Percentiles rank a stretch among this genome's conserved stretches.
Conservation (phyloP, 2,797 vertebrate genomes). For the Hippocampus kuda region DNA sequence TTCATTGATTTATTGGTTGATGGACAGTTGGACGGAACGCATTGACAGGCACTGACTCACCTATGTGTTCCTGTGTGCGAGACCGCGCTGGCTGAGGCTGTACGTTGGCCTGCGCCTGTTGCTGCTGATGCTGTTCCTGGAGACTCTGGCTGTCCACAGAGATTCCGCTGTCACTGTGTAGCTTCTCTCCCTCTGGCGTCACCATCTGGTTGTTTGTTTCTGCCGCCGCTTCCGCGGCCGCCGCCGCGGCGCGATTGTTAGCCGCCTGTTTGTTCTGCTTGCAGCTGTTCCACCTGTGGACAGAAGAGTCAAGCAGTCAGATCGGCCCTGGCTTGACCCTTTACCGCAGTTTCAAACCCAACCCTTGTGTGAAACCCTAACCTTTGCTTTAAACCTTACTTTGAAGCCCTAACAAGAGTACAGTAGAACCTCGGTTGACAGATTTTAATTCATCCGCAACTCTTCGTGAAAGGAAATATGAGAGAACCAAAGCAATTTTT, state of each 20-base stretch:
- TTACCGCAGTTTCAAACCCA: background rate
- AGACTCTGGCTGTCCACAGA: conserved; percentile 96
- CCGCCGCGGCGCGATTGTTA: conserved; percentile 79
- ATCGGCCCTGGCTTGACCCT: background rate
- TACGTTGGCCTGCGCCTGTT: conserved; percentile 61
- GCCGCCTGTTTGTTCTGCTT: conserved; percentile 95
- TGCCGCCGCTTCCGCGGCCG: conserved; percentile 50
- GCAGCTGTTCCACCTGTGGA: conserved; percentile 90
- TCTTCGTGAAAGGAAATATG: no score
- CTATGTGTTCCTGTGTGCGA: conserved; percentile 68
- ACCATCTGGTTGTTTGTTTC: conserved; percentile 78
- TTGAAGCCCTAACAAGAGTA: no score
- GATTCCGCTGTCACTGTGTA: conserved; percentile 97
- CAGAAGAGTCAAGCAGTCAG: background rate
- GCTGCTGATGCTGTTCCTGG: conserved; percentile 80
- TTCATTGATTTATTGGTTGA: background rate
- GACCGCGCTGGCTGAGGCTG: conserved; percentile 64
- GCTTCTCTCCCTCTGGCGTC: conserved; percentile 92
- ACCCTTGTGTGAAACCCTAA: no score
- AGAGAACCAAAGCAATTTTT: no score
- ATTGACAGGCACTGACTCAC: conserved; percentile 30
- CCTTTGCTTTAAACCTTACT: no score
- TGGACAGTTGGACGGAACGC: no score
- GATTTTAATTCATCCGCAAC: no score
- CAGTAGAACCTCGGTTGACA: no score